Evolutionary conservation across 2,797 vertebrate species (phyloP).

Genomic region (Thamnophis elegans): DNA sequence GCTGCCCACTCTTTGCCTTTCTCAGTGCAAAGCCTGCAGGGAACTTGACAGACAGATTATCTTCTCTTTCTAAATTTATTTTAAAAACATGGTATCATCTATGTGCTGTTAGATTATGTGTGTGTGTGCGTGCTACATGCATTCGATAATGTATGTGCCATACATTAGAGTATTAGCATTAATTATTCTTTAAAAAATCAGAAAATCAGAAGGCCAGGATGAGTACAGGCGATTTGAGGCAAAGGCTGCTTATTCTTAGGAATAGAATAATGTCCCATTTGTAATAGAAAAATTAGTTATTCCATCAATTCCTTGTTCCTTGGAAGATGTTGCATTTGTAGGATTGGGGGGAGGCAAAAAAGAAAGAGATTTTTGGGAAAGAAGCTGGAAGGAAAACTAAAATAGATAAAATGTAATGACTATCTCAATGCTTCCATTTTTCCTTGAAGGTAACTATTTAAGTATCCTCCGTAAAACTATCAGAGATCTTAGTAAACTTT

Average conservation of each 20-base stretch:
- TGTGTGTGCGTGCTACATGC: background rate
- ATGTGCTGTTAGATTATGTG: background rate
- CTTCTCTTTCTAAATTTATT: background rate
- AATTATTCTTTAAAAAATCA: background rate
- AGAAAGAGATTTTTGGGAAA: background rate
- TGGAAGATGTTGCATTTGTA: background rate
- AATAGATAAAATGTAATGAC: background rate
- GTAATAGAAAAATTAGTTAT: background rate
- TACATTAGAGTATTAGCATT: background rate
- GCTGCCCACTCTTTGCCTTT: background rate
- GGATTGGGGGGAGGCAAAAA: background rate
- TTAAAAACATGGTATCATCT: background rate
- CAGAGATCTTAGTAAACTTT: background rate
- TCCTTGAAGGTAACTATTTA: background rate
- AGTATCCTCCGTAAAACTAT: background rate
- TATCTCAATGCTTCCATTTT: background rate
- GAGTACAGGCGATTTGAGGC: background rate
- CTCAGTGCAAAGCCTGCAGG: background rate
- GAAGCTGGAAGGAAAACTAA: background rate
- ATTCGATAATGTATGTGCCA: background rate
- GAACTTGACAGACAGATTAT: background rate
- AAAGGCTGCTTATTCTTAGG: background rate
- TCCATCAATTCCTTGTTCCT: background rate
- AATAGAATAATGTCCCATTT: background rate
- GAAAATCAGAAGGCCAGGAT: background rate